phyloP scores from a whole-genome alignment of 2,797 vertebrate genomes.

The Lepilemur septentrionalis region DNA sequence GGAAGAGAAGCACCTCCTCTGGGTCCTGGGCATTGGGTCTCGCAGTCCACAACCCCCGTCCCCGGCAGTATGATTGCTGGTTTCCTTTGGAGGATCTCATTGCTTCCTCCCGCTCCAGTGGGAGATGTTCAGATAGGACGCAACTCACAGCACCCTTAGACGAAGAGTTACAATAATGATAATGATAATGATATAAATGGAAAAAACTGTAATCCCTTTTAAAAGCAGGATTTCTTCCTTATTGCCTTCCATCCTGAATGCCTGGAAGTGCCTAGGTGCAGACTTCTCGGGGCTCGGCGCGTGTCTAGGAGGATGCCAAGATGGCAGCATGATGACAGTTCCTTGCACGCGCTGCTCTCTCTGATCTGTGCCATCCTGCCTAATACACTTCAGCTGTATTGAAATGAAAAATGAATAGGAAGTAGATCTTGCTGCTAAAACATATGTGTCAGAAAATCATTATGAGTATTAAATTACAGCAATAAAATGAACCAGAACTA shows the following conservation, averaged over 20 bases:
- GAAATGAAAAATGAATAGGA: conserved; percentile 77
- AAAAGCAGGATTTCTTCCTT: background rate
- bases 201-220: background rate
- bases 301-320: background rate
- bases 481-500: conserved; percentile 78
- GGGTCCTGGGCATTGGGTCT: background rate
- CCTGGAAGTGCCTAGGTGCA: background rate
- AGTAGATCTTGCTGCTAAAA: conserved; percentile 79
- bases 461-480: conserved; percentile 81
- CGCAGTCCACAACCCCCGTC: accelerated
- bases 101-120: background rate
- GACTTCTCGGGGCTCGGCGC: accelerated
- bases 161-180: background rate
- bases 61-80: accelerated
- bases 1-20: background rate
- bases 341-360: background rate
- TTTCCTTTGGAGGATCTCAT: background rate
- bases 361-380: conserved; percentile 53
- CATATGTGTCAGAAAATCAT: conserved; percentile 83
- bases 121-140: background rate
- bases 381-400: conserved; percentile 71
- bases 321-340: background rate
- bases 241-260: background rate
- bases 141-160: background rate
- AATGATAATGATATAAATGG: background rate